These are phyloP conservation scores for Rousettus leschenaultii DNA, from an alignment of 2,113 vertebrate species.

Conservation along the genomic window DNA sequence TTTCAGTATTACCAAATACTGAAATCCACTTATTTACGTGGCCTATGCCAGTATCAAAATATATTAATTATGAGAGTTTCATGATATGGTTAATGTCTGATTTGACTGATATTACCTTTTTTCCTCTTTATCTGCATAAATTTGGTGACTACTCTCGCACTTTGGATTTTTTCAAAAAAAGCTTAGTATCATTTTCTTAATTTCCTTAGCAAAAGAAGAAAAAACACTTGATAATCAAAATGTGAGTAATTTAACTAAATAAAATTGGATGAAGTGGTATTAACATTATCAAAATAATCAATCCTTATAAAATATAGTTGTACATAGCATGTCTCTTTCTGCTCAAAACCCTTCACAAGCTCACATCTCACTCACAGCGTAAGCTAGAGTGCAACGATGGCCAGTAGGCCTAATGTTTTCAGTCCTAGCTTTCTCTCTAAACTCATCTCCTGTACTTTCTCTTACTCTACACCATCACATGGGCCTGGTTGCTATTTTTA, in stretches of 20 bases:
- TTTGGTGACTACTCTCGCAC: background rate
- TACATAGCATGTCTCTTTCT: background rate
- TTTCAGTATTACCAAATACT: background rate
- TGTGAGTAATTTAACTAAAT: background rate
- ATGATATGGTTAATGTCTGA: background rate
- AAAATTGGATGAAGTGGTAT: background rate
- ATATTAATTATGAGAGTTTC: background rate
- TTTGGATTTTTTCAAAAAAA: background rate
- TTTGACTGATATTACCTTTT: background rate
- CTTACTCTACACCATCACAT: background rate
- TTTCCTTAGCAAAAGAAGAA: background rate
- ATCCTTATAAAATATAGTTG: background rate
- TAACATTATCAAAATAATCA: background rate
- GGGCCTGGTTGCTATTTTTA: background rate
- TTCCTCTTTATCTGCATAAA: background rate
- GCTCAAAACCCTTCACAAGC: background rate
- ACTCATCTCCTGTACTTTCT: background rate
- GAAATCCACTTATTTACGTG: background rate
- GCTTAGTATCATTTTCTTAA: background rate
- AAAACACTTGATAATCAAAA: background rate
- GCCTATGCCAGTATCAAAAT: background rate
- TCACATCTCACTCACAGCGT: background rate
- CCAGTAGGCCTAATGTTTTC: background rate
- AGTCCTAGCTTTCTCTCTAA: background rate
- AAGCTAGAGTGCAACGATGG: background rate